These are phyloP conservation scores for Heliconius charithonia DNA, from an alignment of 2,888 invertebrate species.

Conservation along the genomic window DNA sequence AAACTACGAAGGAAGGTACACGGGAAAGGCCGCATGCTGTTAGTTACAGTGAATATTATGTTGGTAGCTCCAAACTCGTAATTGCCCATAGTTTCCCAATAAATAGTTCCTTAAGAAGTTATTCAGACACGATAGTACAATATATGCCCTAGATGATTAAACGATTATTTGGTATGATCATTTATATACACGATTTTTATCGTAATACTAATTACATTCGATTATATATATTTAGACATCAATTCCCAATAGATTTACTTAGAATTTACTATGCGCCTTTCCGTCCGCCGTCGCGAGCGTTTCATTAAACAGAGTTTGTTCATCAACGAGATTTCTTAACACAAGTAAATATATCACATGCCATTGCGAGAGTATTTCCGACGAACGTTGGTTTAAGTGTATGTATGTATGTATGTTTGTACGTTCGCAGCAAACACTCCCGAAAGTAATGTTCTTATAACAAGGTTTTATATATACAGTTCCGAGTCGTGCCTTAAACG, in stretches of 20 bases:
- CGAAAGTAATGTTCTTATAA: conserved; percentile 70
- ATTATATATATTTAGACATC: conserved; percentile 65
- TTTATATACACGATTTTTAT: conserved; percentile 52
- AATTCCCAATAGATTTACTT: conserved; percentile 60
- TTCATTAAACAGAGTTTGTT: conserved; percentile 51
- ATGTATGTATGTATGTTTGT: conserved; percentile 51
- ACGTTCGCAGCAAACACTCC: conserved; percentile 69
- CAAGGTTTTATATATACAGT: conserved; percentile 77
- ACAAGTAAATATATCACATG: conserved; percentile 80
- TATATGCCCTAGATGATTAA: conserved; percentile 27
- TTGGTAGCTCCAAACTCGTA: conserved; percentile 42
- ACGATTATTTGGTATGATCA: conserved; percentile 40
- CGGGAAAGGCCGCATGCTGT: conserved; percentile 70
- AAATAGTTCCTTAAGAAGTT: not conserved
- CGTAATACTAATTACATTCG: conserved; percentile 54
- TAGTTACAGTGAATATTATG: conserved; percentile 54
- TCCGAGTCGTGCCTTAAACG: conserved; percentile 77
- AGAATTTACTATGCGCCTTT: conserved; percentile 60
- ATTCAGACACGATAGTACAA: conserved; percentile 14
- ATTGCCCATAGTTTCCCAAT: not conserved
- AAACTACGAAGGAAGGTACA: conserved; percentile 64
- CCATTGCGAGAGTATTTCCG: conserved; percentile 72
- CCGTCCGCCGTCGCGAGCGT: conserved; percentile 60
- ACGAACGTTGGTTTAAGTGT: conserved; percentile 54
- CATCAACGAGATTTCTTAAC: conserved; percentile 66